Evolutionary conservation across 2,888 invertebrate genomes (phyloP), one percentile per base, ranked within the genome.

Genomic region (Apodemia mormo): DNA sequence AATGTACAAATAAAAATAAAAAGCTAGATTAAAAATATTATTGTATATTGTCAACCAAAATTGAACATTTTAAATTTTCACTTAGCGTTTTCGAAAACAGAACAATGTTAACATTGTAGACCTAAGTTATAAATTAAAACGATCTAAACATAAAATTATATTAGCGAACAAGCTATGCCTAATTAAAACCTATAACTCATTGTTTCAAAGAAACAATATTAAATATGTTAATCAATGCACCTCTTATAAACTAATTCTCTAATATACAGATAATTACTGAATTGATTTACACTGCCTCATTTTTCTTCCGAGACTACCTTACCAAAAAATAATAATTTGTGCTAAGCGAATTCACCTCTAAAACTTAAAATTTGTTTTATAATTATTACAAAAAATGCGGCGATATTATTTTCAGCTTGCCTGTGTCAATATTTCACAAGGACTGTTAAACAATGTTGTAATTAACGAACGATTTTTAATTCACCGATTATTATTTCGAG

Each of bases 1-100:
- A 45, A 14, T 52, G 52, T 14, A 7, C 52, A 52, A 52, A 1
- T 33, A 12, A n/a, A 65, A 70, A 73, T 73, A 74, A 76, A 79
- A 80, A 80, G 72, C 49, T 68, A 70, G 61, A 74, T 80, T 89
- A 92, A 92, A 92, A 90, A 91, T 22, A 54, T 86, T 86, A 86
- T 86, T 85, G 87, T 90, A 88, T 92, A 92, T 92, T 92, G 91
- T 92, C 92, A 92, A 92, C 92, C 89, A 88, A 89, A 86, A 89
- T 89, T 88, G 90, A 92, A 92, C 88, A 90, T 90, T 88, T 87
- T 69, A 65, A 89, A 88, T 78, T 85, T 86, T 86, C 80, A 82
- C 88, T 88, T 90, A 90, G 81, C 84, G 87, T 81, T 87, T 86
- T 82, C 82, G 84, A 80, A 87, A 88, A 90, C 89, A 87, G 85